phyloP scores from a whole-genome alignment of 92 coral and sea anemone species.

The Anthopleura xanthogrammica region DNA sequence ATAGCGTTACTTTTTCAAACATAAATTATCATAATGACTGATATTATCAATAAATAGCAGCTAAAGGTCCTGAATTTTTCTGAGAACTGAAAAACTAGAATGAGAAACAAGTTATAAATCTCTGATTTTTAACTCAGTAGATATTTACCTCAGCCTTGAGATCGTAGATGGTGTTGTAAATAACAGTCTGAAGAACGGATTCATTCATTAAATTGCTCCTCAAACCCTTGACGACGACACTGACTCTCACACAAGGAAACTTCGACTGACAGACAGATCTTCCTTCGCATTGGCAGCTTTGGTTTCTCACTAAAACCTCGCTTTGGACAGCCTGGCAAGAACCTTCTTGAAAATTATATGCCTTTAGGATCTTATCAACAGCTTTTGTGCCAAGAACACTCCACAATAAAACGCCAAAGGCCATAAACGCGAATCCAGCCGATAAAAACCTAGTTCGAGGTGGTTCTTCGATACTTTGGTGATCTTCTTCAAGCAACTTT shows the following conservation, averaged over 20 bases:
- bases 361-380: constrained; percentile 1
- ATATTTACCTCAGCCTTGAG: constrained; percentile 22
- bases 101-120: no score
- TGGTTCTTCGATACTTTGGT: background rate
- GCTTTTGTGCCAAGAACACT: constrained; percentile 12
- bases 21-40: no score
- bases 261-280: constrained; percentile 3
- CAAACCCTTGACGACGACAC: background rate
- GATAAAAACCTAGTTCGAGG: constrained; percentile 2
- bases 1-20: no score
- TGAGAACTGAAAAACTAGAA: no score
- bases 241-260: background rate
- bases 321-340: background rate
- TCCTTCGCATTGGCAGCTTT: constrained; percentile 22
- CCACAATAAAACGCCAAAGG: constrained; percentile 23
- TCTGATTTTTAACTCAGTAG: no score
- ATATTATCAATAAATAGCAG: no score
- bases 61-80: no score
- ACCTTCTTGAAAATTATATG: constrained; percentile 7
- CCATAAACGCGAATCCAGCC: constrained; percentile 13
- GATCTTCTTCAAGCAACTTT: constrained; percentile 20
- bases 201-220: background rate
- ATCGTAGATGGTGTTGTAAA: constrained; percentile 27
- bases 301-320: constrained; percentile 4
- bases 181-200: background rate